Base-by-base conservation (phyloP, 2,888 invertebrate species). In the Perdita meconis region DNA sequence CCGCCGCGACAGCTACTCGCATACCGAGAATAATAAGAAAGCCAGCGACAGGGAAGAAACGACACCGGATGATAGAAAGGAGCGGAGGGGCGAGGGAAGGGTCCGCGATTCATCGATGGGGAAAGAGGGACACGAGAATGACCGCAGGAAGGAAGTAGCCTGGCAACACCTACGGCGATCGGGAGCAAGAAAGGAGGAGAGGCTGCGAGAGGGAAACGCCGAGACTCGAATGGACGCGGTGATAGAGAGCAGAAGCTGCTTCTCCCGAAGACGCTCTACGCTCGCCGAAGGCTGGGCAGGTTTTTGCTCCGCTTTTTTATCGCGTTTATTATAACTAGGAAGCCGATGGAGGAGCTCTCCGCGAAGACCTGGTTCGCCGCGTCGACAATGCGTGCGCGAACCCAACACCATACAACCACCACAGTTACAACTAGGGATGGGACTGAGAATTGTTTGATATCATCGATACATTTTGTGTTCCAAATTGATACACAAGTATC, bases 211-310 rank as follows among this genome's bases (percentile, higher is more conserved):
- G 36, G 72, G 77, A 72, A 56, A 69, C 38, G 69, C 34, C 34
- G 56, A 61, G 71, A 66, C 63, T 57, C 66, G 64, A 67, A 69
- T 78, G 75, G 78, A 73, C 63, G 44, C 66, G 65, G 60, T 78
- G 82, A 83, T 83, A 83, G 74, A 84, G 83, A 84, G 86, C 68
- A 73, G 86, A 81, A 82, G 73, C 80, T 76, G 78, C 75, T 65
- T 74, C 78, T 8, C 22, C 22, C n/a, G n/a, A n/a, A n/a, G 34
- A 66, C 75, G 82, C 76, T 79, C 77, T 85, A 84, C 73, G 70
- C 78, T 84, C 71, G 91, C 91, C 91, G 86, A 85, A 88, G 91
- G 91, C 91, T 89, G 88, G 88, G 90, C 91, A 90, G 89, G 91
- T 91, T 92, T 90, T 91, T 89, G 87, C 87, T 81, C 78, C 66